Percentiles rank a stretch among this genome's conserved stretches.
Conservation (phyloP, 2,797 vertebrate genomes). For the Melanotaenia pygmaea region DNA sequence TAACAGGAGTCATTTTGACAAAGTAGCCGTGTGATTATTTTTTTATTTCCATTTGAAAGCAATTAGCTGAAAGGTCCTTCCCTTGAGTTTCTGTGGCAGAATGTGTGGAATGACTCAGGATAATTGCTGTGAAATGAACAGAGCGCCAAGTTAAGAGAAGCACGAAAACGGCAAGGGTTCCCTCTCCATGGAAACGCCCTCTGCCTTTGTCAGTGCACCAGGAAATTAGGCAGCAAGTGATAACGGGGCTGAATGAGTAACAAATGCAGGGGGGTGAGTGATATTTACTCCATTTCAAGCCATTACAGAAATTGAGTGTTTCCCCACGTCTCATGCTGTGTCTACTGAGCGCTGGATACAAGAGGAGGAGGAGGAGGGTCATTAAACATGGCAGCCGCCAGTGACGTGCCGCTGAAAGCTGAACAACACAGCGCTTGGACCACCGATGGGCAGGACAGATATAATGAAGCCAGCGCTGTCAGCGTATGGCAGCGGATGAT, state of each 20-base stretch:
- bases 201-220: conserved; percentile 76
- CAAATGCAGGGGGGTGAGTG: conserved; percentile 68
- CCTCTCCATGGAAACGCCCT: conserved; percentile 81
- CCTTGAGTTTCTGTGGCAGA: conserved; percentile 74
- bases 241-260: conserved; percentile 78
- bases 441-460: conserved; percentile 54
- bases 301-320: conserved; percentile 80
- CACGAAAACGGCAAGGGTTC: conserved; percentile 70
- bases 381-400: conserved; percentile 72
- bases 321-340: conserved; percentile 68
- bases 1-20: conserved; percentile 75
- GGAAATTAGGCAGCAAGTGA: conserved; percentile 79
- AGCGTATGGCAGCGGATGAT: conserved; percentile 48
- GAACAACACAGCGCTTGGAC: conserved; percentile 39
- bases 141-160: conserved; percentile 75
- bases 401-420: conserved; percentile 38
- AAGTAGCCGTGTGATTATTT: conserved; percentile 80
- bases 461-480: conserved; percentile 64
- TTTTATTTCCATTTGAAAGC: conserved; percentile 82
- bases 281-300: conserved; percentile 81
- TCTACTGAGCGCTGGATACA: conserved; percentile 61
- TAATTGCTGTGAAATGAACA: conserved; percentile 84
- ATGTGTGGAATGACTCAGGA: conserved; percentile 76
- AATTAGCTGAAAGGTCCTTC: conserved; percentile 79
- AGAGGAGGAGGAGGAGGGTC: conserved; percentile 69